Conservation (phyloP, 2,113 vertebrate species). For the Callionymus lyra region DNA sequence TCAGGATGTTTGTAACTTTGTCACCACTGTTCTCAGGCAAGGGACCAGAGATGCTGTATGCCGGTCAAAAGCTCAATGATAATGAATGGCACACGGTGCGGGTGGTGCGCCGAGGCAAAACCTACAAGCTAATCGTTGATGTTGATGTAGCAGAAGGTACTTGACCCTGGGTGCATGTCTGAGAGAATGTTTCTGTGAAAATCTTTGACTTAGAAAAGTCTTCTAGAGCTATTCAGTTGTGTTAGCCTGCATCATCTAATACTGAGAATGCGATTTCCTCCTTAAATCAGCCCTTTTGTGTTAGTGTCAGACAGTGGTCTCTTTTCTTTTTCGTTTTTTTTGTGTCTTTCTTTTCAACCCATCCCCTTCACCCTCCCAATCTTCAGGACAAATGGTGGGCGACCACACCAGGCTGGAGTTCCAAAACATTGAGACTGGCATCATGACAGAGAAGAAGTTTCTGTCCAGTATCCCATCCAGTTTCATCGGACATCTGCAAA, state of each 20-base stretch:
- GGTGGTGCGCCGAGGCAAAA: constrained; percentile 92
- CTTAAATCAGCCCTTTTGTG: constrained; percentile 63
- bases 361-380: constrained; percentile 58
- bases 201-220: too few relatives aligned
- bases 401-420: constrained; percentile 98
- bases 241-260: constrained; percentile 38
- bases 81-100: constrained; percentile 99
- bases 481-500: constrained; percentile 96
- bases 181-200: constrained; percentile 32
- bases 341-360: constrained; percentile 64
- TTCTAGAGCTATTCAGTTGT: constrained; percentile 5
- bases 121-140: constrained; percentile 93
- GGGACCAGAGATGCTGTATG: constrained; percentile 96
- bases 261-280: constrained; percentile 48
- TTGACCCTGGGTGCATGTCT: constrained; percentile 44
- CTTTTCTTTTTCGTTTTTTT: constrained; percentile 56
- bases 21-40: constrained; percentile 84
- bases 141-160: constrained; percentile 97
- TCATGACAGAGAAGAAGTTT: constrained; percentile 94
- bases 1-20: constrained; percentile 69
- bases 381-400: constrained; percentile 91
- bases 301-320: constrained; percentile 66
- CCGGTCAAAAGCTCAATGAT: constrained; percentile 98
- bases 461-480: constrained; percentile 91
- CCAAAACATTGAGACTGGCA: constrained; percentile 96